Conservation (phyloP, 2,113 vertebrate species). For the Ailurus styani region DNA sequence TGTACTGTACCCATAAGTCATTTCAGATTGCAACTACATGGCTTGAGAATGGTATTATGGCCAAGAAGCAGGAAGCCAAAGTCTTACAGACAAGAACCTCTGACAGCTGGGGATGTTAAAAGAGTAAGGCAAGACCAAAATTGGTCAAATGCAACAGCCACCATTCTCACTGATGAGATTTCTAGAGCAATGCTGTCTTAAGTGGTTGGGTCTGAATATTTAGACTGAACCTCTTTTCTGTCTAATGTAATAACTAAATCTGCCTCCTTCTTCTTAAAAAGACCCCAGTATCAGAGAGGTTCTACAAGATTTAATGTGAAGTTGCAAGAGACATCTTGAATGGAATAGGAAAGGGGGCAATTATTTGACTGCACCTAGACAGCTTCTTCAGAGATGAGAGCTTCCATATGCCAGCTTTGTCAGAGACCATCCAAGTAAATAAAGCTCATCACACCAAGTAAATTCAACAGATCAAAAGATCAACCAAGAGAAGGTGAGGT, state of each 20-base stretch:
- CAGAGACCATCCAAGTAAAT: neutral
- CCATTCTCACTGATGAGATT: neutral
- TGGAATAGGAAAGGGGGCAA: neutral
- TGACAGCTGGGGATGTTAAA: neutral
- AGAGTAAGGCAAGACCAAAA: neutral
- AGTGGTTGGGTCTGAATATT: neutral
- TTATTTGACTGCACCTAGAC: neutral
- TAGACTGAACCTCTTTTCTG: neutral
- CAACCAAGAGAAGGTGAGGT: neutral
- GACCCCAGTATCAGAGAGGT: neutral
- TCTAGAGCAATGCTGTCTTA: neutral
- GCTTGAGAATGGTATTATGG: neutral
- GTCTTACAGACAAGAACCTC: neutral
- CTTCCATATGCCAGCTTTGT: neutral
- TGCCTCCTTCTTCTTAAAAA: constrained; percentile 3
- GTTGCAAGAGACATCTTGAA: neutral
- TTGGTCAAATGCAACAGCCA: neutral
- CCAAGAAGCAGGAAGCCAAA: neutral
- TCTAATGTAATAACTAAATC: neutral
- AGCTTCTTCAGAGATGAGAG: neutral
- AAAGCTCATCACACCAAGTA: neutral
- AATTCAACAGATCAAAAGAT: neutral
- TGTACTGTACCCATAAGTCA: neutral
- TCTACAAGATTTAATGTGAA: neutral
- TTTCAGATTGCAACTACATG: neutral